Evolutionary conservation across 2,113 vertebrate genomes (phyloP).

Genomic region (Mirza zaza): DNA sequence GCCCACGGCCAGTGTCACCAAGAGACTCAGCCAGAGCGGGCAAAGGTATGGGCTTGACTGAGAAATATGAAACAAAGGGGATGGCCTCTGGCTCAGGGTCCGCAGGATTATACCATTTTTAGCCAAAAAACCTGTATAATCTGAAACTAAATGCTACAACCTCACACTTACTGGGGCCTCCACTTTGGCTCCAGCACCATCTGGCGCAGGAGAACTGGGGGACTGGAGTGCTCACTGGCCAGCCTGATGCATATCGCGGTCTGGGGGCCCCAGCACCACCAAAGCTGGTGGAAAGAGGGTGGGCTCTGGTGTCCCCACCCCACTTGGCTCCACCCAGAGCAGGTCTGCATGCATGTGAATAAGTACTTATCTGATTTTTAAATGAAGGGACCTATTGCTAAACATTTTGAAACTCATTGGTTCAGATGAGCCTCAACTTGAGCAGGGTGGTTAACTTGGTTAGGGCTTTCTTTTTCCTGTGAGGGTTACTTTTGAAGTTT

Average conservation of each 20-base stretch:
- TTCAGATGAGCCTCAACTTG: not conserved
- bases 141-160: too few relatives aligned
- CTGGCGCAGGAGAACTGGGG: not conserved
- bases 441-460: not conserved
- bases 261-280: not conserved
- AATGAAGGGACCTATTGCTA: not conserved
- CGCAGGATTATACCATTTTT: not conserved
- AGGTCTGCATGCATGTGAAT: not conserved
- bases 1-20: not conserved
- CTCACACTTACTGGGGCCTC: not conserved
- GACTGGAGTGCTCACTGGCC: not conserved
- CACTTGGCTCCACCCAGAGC: not conserved
- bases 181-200: rapidly evolving
- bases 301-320: not conserved
- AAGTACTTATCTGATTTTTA: not conserved
- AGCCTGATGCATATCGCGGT: rapidly evolving
- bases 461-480: not conserved
- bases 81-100: not conserved
- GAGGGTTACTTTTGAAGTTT: not conserved
- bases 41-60: not conserved
- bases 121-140: not conserved
- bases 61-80: not conserved
- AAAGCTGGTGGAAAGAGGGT: not conserved
- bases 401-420: not conserved
- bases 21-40: not conserved